Base-by-base conservation (phyloP, 2,113 vertebrate genomes). In the Aphelocoma coerulescens region DNA sequence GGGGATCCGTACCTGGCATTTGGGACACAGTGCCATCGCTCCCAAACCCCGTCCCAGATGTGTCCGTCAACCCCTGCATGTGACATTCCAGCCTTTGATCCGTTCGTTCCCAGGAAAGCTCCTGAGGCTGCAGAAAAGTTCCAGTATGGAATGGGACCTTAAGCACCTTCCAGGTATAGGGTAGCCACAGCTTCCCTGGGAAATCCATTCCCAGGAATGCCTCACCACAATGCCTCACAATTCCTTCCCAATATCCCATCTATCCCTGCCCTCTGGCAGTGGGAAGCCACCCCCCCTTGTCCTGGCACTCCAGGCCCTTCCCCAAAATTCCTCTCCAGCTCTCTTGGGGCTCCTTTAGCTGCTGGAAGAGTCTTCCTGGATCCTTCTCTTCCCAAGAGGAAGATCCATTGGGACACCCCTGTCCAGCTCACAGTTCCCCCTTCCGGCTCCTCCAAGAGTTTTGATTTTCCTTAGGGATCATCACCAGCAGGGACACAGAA, bases 81-180 rank as follows among this genome's bases (percentile, higher is more conserved):
- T 66, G 44, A 7, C 18, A 8, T 46, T 32, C 79, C 84, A 44
- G 43, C 54, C 69, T 88, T 85, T 65, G 49, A 68, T 58, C 23
- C 0, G 0, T 27, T 33, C 4, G 0, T 55, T 78, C 65, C 85
- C 61, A 1, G 35, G 4, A 41, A 51, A 73, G 13, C 33, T 54
- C 71, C 80, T 16, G 63, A n/a, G 9, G 22, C 63, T 46, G 41
- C 44, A 23, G 69, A 44, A 39, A 59, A 85, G 39, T 59, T 49
- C 49, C 12, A 13, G 24, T 4, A 0, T 49, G 48, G 55, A 27
- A 41, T 9, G 39, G 41, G n/a, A 35, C 30, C 46, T 62, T 55
- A 13, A 62, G 10, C 48, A 19, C n/a, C n/a, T 61, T 55, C 21
- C 79, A 76, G n/a, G 24, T 30, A 19, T 62, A 41, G 55, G 30